Evolutionary conservation across 2,888 invertebrate genomes (phyloP), one percentile per base, ranked within the genome.

Genomic region (Apodemia mormo): DNA sequence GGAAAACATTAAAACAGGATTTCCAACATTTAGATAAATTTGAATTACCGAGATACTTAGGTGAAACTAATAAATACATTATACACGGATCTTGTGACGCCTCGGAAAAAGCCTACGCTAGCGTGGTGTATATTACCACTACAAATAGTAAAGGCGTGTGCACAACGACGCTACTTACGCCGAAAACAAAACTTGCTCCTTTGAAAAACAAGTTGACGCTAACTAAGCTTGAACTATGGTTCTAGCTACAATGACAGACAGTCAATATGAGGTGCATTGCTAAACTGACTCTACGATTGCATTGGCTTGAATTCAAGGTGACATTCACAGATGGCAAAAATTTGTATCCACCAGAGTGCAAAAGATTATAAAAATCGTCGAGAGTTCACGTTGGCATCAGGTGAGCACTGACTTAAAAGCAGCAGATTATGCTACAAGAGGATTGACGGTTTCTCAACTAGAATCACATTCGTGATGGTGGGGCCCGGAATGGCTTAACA

Each of bases 21-120:
- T n/a, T n/a, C 49, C 22, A 66, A 66, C 49, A 66, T 66, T 66
- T 66, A 22, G 22, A 54, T 56, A 56, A 56, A 22, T 56, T 56
- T 56, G 9, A 14, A 56, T 56, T 56, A 56, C 22, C 54, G 54
- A 56, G n/a, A 56, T 56, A 54, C n/a, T n/a, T 54, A 54, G 54
- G 54, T 9, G 54, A 54, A 3, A 22, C 54, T 9, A 22, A 56
- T 56, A 22, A 56, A 56, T 56, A 56, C 22, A 56, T 56, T 56
- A 61, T 75, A 70, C 71, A 75, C 54, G 72, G 72, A 49, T 75
- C 72, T 61, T 67, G 75, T 66, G 73, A 75, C 45, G 74, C 75
- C 1, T 73, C 73, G 12, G 71, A 69, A 64, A 72, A 72, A 71
- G 72, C 69, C 0, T 74, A 72, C 67, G 70, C 73, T 4, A 71